Evolutionary conservation across 1,140 invertebrate species (phyloP).

Genomic region (Papilio machaon): DNA sequence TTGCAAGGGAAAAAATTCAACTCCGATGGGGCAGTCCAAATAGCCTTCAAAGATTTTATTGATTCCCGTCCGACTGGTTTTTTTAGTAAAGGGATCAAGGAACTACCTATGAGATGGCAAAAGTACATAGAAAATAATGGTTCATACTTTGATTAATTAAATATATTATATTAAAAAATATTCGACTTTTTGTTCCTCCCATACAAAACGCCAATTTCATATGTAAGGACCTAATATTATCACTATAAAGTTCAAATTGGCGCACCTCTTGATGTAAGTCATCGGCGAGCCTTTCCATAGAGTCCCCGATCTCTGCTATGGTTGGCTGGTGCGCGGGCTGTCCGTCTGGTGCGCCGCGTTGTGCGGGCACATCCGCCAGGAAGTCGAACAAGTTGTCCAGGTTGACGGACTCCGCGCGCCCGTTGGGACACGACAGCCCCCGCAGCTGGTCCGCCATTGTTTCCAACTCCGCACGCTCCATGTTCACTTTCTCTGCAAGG

Average conservation of each 20-base stretch:
- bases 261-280: constrained; percentile 88
- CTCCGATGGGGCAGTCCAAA: too few species aligned
- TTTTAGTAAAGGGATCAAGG: too few species aligned
- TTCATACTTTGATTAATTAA: too few species aligned
- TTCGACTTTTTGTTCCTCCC: too few species aligned
- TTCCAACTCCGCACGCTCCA: constrained; percentile 71
- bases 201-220: too few species aligned
- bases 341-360: constrained; percentile 79
- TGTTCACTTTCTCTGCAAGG: constrained; percentile 69
- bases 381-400: constrained; percentile 97
- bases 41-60: too few species aligned
- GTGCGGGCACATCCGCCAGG: constrained; percentile 90
- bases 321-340: constrained; percentile 85
- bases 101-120: too few species aligned
- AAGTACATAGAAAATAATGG: too few species aligned
- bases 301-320: constrained; percentile 92
- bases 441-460: constrained; percentile 74
- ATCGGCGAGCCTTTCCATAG: constrained; percentile 91
- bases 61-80: too few species aligned
- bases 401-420: constrained; percentile 88
- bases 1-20: too few species aligned
- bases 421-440: constrained; percentile 55
- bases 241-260: not conserved
- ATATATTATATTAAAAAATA: too few species aligned
- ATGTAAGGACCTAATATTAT: too few species aligned